Conservation (phyloP, 2,888 invertebrate genomes). For the Diarsia rubi region DNA sequence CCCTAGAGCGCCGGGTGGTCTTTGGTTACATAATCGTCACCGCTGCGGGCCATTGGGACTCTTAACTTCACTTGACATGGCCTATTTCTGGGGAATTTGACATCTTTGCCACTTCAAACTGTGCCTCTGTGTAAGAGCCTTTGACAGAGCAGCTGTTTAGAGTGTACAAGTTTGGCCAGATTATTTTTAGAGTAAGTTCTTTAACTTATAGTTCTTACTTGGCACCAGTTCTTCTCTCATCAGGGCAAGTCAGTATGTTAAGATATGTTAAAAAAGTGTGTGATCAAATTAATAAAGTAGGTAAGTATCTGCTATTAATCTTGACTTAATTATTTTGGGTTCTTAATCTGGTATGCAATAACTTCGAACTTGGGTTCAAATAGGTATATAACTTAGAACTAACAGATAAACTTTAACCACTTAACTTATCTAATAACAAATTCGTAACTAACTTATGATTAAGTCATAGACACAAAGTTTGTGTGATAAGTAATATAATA, state of each 20-base stretch:
- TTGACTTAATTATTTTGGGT: constrained; percentile 15
- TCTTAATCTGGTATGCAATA: constrained; percentile 23
- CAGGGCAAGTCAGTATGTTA: neutral
- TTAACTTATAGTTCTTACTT: constrained; percentile 14
- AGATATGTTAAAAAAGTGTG: too few species aligned
- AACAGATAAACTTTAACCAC: constrained; percentile 45
- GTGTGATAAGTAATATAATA: constrained; percentile 30
- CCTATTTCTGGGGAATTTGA: constrained; percentile 86
- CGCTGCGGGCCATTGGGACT: constrained; percentile 83
- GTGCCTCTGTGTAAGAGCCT: constrained; percentile 67
- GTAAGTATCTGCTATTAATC: neutral
- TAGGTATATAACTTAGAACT: constrained; percentile 31
- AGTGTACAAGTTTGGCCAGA: constrained; percentile 37
- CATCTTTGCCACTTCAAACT: constrained; percentile 81
- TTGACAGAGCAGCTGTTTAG: constrained; percentile 31
- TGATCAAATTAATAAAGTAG: neutral
- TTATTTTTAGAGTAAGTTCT: constrained; percentile 31
- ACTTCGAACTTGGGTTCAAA: constrained; percentile 26
- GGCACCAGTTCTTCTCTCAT: neutral
- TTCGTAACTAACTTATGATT: constrained; percentile 38
- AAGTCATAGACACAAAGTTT: constrained; percentile 40
- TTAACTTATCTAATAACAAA: constrained; percentile 47
- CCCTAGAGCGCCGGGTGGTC: constrained; percentile 78
- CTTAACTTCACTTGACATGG: constrained; percentile 88
- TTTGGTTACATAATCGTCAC: constrained; percentile 87